A percentile compares a stretch with the other conserved stretches of the same genome.
phyloP scores from a whole-genome alignment of 2,888 invertebrate species.

The Calephelis perditalis region DNA sequence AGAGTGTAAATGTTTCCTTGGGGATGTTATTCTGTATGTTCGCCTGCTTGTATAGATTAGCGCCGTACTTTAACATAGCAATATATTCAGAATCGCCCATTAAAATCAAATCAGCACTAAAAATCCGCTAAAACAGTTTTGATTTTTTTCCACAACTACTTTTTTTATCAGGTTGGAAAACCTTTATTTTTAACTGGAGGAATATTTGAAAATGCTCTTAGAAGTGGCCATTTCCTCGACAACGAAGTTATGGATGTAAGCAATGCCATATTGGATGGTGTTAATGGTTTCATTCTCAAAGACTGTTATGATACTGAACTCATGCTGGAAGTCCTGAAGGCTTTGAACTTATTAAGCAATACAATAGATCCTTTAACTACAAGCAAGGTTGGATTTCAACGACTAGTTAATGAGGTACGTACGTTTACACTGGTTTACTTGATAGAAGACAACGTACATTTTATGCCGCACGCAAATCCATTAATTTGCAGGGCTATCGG shows the following conservation, averaged over 20 bases:
- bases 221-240: constrained; percentile 32
- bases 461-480: no score
- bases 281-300: constrained; percentile 48
- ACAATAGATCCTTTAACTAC: constrained; percentile 45
- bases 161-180: constrained; percentile 46
- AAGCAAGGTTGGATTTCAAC: constrained; percentile 39
- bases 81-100: no score
- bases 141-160: no score
- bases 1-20: no score
- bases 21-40: no score
- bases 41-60: no score
- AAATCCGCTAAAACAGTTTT: no score
- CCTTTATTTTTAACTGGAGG: constrained; percentile 54
- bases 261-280: constrained; percentile 53
- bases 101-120: no score
- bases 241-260: constrained; percentile 48
- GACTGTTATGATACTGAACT: constrained; percentile 35
- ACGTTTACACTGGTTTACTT: no score
- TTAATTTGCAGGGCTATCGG: no score
- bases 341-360: constrained; percentile 46
- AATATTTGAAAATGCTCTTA: constrained; percentile 39
- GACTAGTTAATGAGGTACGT: constrained; percentile 42
- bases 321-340: constrained; percentile 37
- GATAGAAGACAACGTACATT: no score
- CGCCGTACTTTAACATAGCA: no score